A percentile compares a stretch with the other conserved stretches of the same genome.
These are phyloP conservation scores for Gymnobelideus leadbeateri DNA, from an alignment of 2,113 vertebrate species.

Conservation along the genomic window DNA sequence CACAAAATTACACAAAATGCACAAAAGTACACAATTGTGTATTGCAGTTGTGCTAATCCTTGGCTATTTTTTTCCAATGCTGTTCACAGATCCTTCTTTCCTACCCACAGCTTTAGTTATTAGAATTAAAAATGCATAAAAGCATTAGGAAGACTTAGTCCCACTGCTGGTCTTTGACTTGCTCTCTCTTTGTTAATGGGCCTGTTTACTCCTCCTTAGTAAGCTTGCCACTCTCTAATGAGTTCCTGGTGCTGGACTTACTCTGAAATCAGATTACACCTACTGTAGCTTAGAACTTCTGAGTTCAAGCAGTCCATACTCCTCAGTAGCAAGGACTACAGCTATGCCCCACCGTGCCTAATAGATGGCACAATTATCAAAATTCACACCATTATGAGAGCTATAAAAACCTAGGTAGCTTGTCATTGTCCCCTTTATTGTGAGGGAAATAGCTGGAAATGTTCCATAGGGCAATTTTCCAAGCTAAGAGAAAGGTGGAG, in stretches of 20 bases:
- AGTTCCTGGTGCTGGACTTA: no score
- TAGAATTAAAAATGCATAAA: constrained; percentile 15
- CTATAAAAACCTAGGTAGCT: background rate
- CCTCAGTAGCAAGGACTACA: no score
- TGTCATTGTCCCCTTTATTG: background rate
- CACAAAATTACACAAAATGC: background rate
- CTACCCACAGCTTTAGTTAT: background rate
- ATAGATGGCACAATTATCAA: no score
- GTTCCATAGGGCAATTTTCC: background rate
- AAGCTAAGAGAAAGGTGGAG: constrained; percentile 33
- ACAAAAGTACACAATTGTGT: background rate
- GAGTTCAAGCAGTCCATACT: no score
- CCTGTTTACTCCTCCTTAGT: background rate
- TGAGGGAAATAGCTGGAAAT: background rate
- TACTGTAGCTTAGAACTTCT: no score
- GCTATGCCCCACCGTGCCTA: no score
- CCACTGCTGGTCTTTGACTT: no score
- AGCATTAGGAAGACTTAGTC: background rate
- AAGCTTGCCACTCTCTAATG: background rate
- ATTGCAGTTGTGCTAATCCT: constrained; percentile 26
- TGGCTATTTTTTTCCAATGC: background rate
- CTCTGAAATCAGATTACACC: no score
- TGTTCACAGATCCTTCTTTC: constrained; percentile 8
- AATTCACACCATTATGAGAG: background rate
- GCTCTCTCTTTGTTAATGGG: background rate